Percentiles rank a stretch among this genome's conserved stretches.
These are phyloP conservation scores for Antheraea pernyi DNA, from an alignment of 1,140 invertebrate species.

Conservation along the genomic window DNA sequence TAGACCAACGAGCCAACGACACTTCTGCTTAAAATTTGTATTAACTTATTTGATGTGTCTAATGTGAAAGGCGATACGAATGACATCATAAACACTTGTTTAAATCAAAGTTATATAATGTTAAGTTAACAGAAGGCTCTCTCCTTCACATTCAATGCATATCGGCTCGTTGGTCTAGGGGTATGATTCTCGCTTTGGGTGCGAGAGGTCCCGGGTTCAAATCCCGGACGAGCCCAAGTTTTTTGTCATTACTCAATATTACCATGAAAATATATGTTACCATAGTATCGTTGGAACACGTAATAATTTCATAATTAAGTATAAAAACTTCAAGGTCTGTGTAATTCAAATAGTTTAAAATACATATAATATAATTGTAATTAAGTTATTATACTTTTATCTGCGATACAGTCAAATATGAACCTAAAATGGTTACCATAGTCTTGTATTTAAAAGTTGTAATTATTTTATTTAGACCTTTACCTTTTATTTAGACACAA, in stretches of 20 bases:
- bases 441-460: no score
- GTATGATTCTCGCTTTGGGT: conserved; percentile 38
- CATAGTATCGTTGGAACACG: no score
- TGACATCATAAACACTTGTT: conserved; percentile 1
- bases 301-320: no score
- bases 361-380: no score
- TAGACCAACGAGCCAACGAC: conserved; percentile 30
- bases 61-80: background rate
- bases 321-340: no score
- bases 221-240: conserved; percentile 22
- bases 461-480: no score
- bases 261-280: no score
- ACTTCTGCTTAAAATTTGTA: background rate
- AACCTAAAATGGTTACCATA: no score
- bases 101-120: conserved; percentile 7
- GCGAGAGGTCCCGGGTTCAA: conserved; percentile 29
- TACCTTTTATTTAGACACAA: no score
- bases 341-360: no score
- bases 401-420: no score
- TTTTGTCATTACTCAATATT: background rate
- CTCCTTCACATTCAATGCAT: background rate
- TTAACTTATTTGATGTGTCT: background rate
- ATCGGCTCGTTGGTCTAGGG: conserved; percentile 30
- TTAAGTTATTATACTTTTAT: no score
- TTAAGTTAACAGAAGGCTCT: conserved; percentile 5